Evolutionary conservation across 2,113 vertebrate genomes (phyloP).

Genomic region (Manacus vitellinus): DNA sequence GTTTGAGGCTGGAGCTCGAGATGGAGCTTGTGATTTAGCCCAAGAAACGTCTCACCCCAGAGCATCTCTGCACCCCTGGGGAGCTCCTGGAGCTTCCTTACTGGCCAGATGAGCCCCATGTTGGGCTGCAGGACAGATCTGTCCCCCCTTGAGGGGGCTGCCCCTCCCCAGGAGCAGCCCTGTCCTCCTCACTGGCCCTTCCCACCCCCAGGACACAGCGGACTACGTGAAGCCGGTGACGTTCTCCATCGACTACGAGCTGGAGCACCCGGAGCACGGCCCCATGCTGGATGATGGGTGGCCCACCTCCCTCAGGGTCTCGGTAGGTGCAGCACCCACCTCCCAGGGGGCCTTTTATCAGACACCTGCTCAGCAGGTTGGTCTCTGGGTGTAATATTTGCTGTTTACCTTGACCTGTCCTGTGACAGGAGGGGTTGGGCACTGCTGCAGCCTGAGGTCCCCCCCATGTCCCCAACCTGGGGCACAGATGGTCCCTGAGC

Average conservation of each 20-base stretch:
- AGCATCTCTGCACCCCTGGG: not conserved
- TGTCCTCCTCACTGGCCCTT: rapidly evolving
- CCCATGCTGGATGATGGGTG: constrained; percentile 88
- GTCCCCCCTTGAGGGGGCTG: not conserved
- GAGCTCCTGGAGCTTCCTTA: rapidly evolving
- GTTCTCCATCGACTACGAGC: constrained; percentile 83
- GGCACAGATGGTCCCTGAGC: rapidly evolving
- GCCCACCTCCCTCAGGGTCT: constrained; percentile 85
- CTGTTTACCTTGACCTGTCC: not conserved
- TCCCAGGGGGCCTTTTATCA: not conserved
- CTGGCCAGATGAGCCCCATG: rapidly evolving
- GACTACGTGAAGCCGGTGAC: constrained; percentile 92
- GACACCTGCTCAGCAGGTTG: not conserved
- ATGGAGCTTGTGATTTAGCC: not conserved
- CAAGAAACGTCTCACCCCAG: not conserved
- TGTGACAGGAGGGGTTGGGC: rapidly evolving
- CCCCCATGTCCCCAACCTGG: rapidly evolving
- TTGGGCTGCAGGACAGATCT: not conserved
- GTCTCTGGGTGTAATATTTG: not conserved
- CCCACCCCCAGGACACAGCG: constrained; percentile 83
- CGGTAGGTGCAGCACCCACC: constrained; percentile 67
- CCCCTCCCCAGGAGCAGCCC: not conserved
- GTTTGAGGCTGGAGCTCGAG: not conserved
- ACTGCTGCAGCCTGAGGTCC: not conserved
- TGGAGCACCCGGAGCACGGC: constrained; percentile 75